These are phyloP conservation scores for Pseudomyrmex flavicornis DNA, from an alignment of 1,140 invertebrate genomes.

Conservation along the genomic window DNA sequence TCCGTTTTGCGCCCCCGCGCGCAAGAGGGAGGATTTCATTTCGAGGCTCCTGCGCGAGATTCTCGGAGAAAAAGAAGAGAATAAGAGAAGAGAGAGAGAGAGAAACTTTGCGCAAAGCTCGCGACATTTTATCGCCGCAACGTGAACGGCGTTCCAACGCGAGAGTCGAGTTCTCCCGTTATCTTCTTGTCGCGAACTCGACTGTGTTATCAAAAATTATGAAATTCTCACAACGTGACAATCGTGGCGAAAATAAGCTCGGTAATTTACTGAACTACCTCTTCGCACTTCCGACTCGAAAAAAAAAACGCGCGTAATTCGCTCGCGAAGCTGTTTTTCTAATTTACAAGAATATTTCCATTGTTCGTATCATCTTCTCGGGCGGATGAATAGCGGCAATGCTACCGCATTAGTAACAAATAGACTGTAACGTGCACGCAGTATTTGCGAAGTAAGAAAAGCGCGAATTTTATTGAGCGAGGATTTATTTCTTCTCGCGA, in stretches of 20 bases:
- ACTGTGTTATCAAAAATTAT: neutral
- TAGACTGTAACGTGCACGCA: no score
- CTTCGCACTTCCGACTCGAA: no score
- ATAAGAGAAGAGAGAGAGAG: neutral
- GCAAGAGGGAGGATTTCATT: conserved; percentile 41
- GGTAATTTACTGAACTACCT: neutral
- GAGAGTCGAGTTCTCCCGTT: neutral
- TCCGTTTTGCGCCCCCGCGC: neutral
- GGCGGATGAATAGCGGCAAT: no score
- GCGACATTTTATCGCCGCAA: conserved; percentile 43
- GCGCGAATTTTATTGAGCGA: conserved; percentile 19
- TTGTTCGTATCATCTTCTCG: no score
- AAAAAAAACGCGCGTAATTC: no score
- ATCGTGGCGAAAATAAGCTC: neutral
- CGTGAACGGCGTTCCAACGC: conserved; percentile 27
- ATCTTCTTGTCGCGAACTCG: neutral
- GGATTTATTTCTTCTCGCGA: neutral
- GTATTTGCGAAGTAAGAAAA: neutral
- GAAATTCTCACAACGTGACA: neutral
- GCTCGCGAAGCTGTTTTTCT: no score
- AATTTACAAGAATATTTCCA: no score
- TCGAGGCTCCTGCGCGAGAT: neutral
- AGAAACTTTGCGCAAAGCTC: conserved; percentile 22
- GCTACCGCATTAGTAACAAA: no score
- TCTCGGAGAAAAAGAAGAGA: neutral